These are phyloP conservation scores for Xiphophorus birchmanni DNA, from an alignment of 2,797 vertebrate species.

Conservation along the genomic window DNA sequence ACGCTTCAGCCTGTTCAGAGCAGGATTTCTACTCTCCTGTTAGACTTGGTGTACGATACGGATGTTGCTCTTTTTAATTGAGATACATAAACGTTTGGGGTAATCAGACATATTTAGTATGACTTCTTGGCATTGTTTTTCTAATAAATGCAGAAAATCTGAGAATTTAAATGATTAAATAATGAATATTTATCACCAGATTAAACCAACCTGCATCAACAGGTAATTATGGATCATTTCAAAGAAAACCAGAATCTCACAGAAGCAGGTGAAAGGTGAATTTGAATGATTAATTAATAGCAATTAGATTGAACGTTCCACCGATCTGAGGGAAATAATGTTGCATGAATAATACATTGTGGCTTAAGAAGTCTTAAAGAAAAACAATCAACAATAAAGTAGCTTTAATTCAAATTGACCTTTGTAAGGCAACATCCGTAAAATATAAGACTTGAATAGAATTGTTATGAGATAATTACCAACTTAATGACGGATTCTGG, in stretches of 20 bases:
- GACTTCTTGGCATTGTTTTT: not conserved
- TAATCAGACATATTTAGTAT: not conserved
- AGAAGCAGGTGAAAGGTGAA: not conserved
- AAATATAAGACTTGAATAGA: not conserved
- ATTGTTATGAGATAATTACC: not conserved
- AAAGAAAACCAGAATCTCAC: not conserved
- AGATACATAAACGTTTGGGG: not conserved
- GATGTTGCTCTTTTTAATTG: not conserved
- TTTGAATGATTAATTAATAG: not conserved
- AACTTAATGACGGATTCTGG: not conserved
- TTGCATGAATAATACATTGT: not conserved
- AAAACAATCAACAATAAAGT: not conserved
- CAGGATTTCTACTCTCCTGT: slow-evolving; percentile 18
- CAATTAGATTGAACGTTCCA: not conserved
- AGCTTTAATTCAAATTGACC: not conserved
- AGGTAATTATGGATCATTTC: not conserved
- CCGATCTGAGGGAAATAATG: not conserved
- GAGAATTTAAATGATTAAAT: not conserved
- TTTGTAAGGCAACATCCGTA: not conserved
- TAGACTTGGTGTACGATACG: not conserved
- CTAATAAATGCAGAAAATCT: not conserved
- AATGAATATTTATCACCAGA: not conserved
- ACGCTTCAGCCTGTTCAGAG: slow-evolving; percentile 32
- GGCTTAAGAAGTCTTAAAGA: not conserved
- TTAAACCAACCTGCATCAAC: not conserved